A percentile compares a stretch with the other conserved stretches of the same genome.
These are phyloP conservation scores for Leptinotarsa defecta DNA, from an alignment of 1,140 invertebrate species.

Conservation along the genomic window DNA sequence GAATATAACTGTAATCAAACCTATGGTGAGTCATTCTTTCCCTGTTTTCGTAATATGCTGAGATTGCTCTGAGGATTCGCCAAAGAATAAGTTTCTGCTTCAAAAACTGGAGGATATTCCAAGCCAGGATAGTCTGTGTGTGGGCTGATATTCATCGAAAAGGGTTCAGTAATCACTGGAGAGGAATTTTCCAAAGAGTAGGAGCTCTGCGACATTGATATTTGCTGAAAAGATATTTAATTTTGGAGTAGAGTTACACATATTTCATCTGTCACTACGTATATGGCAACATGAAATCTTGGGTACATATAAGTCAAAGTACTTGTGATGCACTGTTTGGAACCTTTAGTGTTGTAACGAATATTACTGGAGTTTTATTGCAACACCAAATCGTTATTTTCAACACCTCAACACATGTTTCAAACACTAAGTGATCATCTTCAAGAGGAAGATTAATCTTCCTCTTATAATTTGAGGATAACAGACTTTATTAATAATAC, in stretches of 20 bases:
- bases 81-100: conserved; percentile 78
- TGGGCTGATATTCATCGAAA: conserved; percentile 45
- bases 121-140: conserved; percentile 73
- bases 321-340: too few species aligned
- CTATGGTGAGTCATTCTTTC: conserved; percentile 35
- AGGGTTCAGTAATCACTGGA: conserved; percentile 52
- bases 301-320: too few species aligned
- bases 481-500: too few species aligned
- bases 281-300: too few species aligned
- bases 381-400: too few species aligned
- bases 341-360: too few species aligned
- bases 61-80: conserved; percentile 61
- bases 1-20: not conserved
- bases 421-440: too few species aligned
- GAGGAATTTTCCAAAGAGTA: conserved; percentile 48
- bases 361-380: too few species aligned
- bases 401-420: too few species aligned
- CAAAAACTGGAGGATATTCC: conserved; percentile 81
- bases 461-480: too few species aligned
- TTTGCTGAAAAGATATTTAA: conserved; percentile 30
- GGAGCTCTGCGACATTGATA: conserved; percentile 34
- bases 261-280: too few species aligned
- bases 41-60: conserved; percentile 54
- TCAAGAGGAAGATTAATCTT: too few species aligned
- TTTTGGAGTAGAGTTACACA: not conserved